Base-by-base conservation (phyloP, 2,888 invertebrate species). In the Eristalis tenax region DNA sequence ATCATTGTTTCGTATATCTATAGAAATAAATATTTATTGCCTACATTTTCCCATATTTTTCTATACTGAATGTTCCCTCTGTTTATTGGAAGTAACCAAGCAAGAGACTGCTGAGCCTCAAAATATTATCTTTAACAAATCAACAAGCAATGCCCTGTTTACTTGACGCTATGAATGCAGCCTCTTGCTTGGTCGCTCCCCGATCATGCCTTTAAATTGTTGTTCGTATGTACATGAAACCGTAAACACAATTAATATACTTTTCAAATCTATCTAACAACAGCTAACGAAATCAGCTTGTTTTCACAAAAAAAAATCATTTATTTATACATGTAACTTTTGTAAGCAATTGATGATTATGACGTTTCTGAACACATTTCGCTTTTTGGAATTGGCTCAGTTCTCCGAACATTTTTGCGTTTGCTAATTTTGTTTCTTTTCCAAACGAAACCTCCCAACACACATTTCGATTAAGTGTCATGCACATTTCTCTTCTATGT, bases 351-450 rank as follows among this genome's bases (percentile, higher is more conserved):
- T 76, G 38, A 66, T 15, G 59, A 35, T 15, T 18, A 35, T 13
- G 13, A 10, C 1, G 40, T 66, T 80, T 76, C 71, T 22, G 76
- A 40, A 56, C 23, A 83, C 76, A 76, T 79, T 65, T 57, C 10
- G 87, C 87, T 87, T 87, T 76, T 83, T 87, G 68, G 32, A 76
- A 87, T 79, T 80, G 76, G 76, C 57, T 76, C 43, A 79, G 28
- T 71, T 77, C 22, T 40, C n/a, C n/a, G n/a, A 18, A 18, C n/a
- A n/a, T n/a, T n/a, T n/a, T n/a, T n/a, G n/a, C n/a, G 59, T 40
- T 57, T 38, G 2, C 56, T 65, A 18, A 4, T 23, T 61, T 63
- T 73, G 15, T 18, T 43, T 74, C 10, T 43, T 26, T 23, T 13
- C 11, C 10, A 32, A 26, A 59, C 8, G 32, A 80, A 65, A 64